These are phyloP conservation scores for Otus sunia DNA, from an alignment of 2,113 vertebrate genomes.

Conservation along the genomic window DNA sequence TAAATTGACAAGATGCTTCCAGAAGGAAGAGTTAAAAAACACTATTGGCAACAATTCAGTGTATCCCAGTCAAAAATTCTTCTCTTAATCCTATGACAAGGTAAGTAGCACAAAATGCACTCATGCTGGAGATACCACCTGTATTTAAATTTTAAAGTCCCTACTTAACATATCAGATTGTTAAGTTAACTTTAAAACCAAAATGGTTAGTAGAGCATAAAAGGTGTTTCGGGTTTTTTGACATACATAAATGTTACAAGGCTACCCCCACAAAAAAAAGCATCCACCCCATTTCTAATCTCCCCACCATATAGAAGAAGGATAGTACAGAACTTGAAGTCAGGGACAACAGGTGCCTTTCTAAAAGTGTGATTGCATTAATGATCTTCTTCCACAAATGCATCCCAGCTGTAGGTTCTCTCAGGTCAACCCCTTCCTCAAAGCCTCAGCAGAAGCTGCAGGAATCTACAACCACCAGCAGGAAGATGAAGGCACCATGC, in stretches of 20 bases:
- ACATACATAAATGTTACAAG: not conserved
- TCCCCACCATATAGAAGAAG: not conserved
- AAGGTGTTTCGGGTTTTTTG: not conserved
- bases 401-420: not conserved
- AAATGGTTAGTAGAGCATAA: not conserved
- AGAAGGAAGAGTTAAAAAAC: not conserved
- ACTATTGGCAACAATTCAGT: not conserved
- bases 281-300: not conserved
- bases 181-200: not conserved
- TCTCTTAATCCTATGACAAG: not conserved
- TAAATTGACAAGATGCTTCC: not conserved
- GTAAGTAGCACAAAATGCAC: not conserved
- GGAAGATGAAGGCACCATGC: not conserved
- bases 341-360: not conserved
- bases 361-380: not conserved
- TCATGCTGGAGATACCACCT: not conserved
- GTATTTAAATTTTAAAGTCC: not conserved
- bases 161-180: not conserved
- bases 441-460: not conserved
- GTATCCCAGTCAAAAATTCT: not conserved
- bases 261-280: not conserved
- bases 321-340: not conserved
- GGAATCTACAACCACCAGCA: not conserved
- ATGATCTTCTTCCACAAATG: not conserved
- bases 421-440: not conserved